Evolutionary conservation across 2,888 invertebrate genomes (phyloP).

Genomic region (Agrotis puta): DNA sequence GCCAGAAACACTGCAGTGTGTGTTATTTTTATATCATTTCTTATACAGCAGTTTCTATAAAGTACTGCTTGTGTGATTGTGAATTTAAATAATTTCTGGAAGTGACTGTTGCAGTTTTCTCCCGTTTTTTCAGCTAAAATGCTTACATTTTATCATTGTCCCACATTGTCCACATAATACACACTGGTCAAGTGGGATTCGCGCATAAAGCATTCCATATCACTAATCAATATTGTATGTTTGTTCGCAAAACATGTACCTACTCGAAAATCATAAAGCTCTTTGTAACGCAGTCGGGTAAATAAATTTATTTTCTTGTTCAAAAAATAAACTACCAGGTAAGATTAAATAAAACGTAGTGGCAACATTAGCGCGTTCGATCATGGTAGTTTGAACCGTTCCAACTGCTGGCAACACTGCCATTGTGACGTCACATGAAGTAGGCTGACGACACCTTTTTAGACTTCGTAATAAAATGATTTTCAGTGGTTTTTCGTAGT

Average conservation of each 20-base stretch:
- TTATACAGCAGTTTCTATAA: background rate
- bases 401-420: slow-evolving; percentile 79
- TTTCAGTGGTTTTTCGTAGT: slow-evolving; percentile 82
- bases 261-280: no score
- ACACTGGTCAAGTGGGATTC: no score
- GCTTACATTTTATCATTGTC: background rate
- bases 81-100: background rate
- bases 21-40: background rate
- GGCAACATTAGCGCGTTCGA: slow-evolving; percentile 60
- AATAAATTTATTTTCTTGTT: background rate
- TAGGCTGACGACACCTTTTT: slow-evolving; percentile 87
- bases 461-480: slow-evolving; percentile 83
- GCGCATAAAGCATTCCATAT: no score
- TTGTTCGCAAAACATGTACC: no score
- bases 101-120: background rate
- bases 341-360: slow-evolving; percentile 31
- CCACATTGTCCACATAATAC: no score
- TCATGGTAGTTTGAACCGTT: slow-evolving; percentile 59
- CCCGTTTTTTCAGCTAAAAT: background rate
- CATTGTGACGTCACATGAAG: slow-evolving; percentile 87
- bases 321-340: slow-evolving; percentile 29
- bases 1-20: background rate
- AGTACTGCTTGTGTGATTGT: background rate
- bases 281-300: no score
- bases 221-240: no score